These are phyloP conservation scores for Apodemia zela DNA, from an alignment of 2,888 invertebrate species.

Conservation along the genomic window DNA sequence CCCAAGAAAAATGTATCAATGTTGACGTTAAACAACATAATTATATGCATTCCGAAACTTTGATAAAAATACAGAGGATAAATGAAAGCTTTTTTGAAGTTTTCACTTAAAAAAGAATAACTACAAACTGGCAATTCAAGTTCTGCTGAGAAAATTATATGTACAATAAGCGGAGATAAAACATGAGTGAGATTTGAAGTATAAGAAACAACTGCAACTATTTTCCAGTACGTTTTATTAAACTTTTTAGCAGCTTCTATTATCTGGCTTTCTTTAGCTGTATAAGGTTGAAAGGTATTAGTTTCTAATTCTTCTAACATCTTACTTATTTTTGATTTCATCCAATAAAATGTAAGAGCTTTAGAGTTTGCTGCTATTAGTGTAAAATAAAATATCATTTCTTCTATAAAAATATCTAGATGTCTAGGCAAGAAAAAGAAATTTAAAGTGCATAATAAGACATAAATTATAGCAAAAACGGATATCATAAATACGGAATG, in stretches of 20 bases:
- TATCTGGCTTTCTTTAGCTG: conserved; percentile 37
- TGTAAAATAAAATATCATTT: conserved; percentile 53
- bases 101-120: conserved; percentile 49
- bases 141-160: conserved; percentile 38
- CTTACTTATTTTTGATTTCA: conserved; percentile 39
- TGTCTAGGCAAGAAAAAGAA: conserved; percentile 46
- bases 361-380: conserved; percentile 44
- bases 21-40: conserved; percentile 48
- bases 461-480: conserved; percentile 36
- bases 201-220: conserved; percentile 39
- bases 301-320: conserved; percentile 45
- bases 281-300: conserved; percentile 46
- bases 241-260: conserved; percentile 45
- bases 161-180: conserved; percentile 39
- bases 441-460: conserved; percentile 41
- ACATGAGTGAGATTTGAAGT: conserved; percentile 40
- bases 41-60: conserved; percentile 44
- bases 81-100: conserved; percentile 38
- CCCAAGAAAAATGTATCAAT: conserved; percentile 54
- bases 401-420: conserved; percentile 47
- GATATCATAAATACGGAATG: conserved; percentile 34
- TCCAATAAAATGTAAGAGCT: conserved; percentile 44
- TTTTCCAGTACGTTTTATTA: conserved; percentile 45
- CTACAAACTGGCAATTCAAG: conserved; percentile 45
- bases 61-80: conserved; percentile 54